Evolutionary conservation across 2,888 invertebrate species (phyloP), one percentile per base, ranked within the genome.

Genomic region (Boloria selene): DNA sequence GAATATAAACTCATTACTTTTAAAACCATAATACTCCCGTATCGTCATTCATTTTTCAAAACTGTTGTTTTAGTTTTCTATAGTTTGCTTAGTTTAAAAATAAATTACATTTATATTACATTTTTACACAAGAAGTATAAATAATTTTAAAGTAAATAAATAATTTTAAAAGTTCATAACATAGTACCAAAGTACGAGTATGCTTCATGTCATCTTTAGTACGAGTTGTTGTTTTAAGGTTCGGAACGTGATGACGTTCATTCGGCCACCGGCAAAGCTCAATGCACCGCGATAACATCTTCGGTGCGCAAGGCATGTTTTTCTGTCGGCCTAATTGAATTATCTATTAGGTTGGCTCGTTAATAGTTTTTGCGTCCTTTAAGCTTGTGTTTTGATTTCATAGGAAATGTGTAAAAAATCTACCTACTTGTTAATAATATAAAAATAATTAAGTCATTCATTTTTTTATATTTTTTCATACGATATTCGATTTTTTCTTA

Each of bases 281-380:
- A 65, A 53, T 52, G 68, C 61, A 38, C n/a, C 31, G 70, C 16
- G 68, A 70, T 68, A 70, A 64, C 56, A 70, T 70, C 70, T 55
- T 44, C 50, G 42, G 64, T 65, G 63, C 61, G 67, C 68, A 50
- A 38, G 72, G 67, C 71, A 66, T 70, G 70, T 73, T 73, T 72
- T 72, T 72, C 68, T 73, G 62, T 61, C 67, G 58, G 58, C 64
- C 68, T 73, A 72, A 72, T 74, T 73, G 72, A 73, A 70, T 73
- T 70, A 72, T 70, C 67, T 73, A 67, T 72, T 53, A 66, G 65
- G 60, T 55, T 59, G 60, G 67, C 63, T 64, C 60, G 58, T 64
- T 70, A 64, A 66, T 70, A 50, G 64, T 67, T 67, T 65, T 64
- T 71, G 66, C 64, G 53, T 49, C 66, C 31, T 54, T 51, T 53